Percentiles rank a stretch among this genome's conserved stretches.
phyloP scores from a whole-genome alignment of 2,797 vertebrate genomes.

The Microctenopoma steveboyesi region DNA sequence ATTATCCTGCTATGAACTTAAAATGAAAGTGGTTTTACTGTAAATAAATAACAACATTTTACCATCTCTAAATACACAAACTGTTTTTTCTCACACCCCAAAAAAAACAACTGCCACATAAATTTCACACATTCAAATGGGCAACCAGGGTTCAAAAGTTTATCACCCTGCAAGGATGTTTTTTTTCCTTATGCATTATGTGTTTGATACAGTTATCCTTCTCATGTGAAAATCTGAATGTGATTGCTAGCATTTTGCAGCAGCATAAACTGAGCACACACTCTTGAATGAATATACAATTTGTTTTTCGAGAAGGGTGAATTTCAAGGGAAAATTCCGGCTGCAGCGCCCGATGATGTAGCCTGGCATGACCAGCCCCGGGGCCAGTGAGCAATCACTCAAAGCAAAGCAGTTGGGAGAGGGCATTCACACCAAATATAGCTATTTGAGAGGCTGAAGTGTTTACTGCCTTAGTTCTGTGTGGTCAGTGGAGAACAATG shows the following conservation, averaged over 20 bases:
- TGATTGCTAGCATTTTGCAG: slow-evolving; percentile 13
- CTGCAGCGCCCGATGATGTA: neutral
- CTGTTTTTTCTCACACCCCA: slow-evolving; percentile 1
- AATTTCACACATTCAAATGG: slow-evolving; percentile 38
- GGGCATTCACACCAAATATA: slow-evolving; percentile 15
- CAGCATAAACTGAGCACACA: neutral
- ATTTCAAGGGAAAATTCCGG: slow-evolving; percentile 10
- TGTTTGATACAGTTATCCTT: slow-evolving; percentile 23
- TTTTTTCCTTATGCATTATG: slow-evolving; percentile 15
- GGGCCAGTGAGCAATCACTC: slow-evolving; percentile 14
- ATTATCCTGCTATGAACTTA: slow-evolving; percentile 37
- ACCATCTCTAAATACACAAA: slow-evolving; percentile 40
- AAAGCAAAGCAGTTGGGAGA: neutral
- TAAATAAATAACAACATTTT: slow-evolving; percentile 48
- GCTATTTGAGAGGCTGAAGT: neutral
- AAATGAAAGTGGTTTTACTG: slow-evolving; percentile 26
- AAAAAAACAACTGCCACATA: slow-evolving; percentile 14
- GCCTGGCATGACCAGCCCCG: neutral
- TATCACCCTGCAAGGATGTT: slow-evolving; percentile 6
- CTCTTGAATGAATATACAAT: neutral
- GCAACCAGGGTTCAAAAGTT: slow-evolving; percentile 38
- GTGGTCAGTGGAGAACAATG: slow-evolving; percentile 9
- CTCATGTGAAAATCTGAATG: slow-evolving; percentile 19
- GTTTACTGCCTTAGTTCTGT: slow-evolving; percentile 18
- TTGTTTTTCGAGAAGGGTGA: slow-evolving; percentile 1